These are phyloP conservation scores for Acleris laterana DNA, from an alignment of 2,888 invertebrate genomes.

Conservation along the genomic window DNA sequence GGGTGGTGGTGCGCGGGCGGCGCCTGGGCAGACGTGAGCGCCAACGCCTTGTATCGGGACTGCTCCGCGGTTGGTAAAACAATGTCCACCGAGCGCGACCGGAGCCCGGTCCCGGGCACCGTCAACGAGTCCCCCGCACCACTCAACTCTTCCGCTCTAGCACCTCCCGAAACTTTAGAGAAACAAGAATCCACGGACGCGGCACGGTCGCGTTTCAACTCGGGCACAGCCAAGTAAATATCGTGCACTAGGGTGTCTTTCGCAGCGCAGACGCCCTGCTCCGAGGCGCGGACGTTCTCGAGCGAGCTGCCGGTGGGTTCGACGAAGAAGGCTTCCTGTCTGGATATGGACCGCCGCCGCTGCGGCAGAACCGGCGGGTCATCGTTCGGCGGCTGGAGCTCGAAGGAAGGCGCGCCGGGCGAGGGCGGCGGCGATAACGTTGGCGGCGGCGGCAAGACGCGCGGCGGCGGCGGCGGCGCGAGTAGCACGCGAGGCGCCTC, in stretches of 20 bases:
- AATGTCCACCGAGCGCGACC: slow-evolving; percentile 94
- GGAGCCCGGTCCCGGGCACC: slow-evolving; percentile 89
- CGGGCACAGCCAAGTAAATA: slow-evolving; percentile 92
- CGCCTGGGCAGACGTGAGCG: slow-evolving; percentile 85
- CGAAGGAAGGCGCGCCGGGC: slow-evolving; percentile 83
- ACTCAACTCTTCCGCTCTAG: slow-evolving; percentile 88
- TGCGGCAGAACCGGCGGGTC: slow-evolving; percentile 74
- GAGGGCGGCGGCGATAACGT: slow-evolving; percentile 81
- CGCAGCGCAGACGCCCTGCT: slow-evolving; percentile 62
- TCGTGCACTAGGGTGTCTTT: slow-evolving; percentile 85
- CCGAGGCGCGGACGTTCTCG: slow-evolving; percentile 87
- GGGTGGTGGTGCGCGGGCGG: slow-evolving; percentile 54
- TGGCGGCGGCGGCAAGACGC: slow-evolving; percentile 60
- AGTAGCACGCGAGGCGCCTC: slow-evolving; percentile 86
- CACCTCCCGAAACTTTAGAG: slow-evolving; percentile 89
- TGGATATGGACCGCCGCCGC: slow-evolving; percentile 89
- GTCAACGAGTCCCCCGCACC: slow-evolving; percentile 85
- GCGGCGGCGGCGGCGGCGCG: slow-evolving; percentile 83
- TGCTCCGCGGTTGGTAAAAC: slow-evolving; percentile 94
- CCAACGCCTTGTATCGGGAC: slow-evolving; percentile 93
- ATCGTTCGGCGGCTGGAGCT: slow-evolving; percentile 81
- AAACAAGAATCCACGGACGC: slow-evolving; percentile 95
- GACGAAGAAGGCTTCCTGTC: slow-evolving; percentile 93
- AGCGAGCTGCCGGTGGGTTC: slow-evolving; percentile 89
- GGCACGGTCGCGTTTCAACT: slow-evolving; percentile 92